These are phyloP conservation scores for Pangasius mekongensis DNA, from an alignment of 2,797 vertebrate species.

Conservation along the genomic window DNA sequence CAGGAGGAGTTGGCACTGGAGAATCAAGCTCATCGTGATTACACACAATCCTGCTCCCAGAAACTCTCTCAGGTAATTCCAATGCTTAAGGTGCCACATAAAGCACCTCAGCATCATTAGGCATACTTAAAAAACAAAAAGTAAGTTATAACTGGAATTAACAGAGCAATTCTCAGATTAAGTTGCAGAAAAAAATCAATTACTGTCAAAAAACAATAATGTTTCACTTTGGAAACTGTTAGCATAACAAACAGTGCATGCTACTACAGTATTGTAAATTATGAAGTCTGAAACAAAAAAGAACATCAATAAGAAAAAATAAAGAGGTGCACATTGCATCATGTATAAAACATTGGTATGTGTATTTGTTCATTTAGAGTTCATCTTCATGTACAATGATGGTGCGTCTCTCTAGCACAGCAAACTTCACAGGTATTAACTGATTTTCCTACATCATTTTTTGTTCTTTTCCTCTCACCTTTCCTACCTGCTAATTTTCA, in stretches of 20 bases:
- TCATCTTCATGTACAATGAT: background rate
- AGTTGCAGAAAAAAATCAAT: background rate
- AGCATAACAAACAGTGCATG: background rate
- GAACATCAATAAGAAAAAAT: background rate
- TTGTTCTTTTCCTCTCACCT: background rate
- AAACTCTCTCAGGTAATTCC: constrained; percentile 79
- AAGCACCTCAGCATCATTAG: background rate
- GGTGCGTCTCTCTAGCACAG: background rate
- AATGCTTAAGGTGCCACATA: background rate
- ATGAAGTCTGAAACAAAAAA: background rate
- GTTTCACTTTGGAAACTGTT: background rate
- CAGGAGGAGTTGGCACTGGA: constrained; percentile 85
- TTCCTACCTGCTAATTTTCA: constrained; percentile 57
- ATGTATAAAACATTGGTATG: too few species aligned
- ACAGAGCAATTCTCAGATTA: background rate
- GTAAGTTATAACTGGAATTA: background rate
- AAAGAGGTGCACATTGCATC: background rate
- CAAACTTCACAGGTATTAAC: background rate
- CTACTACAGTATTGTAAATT: background rate
- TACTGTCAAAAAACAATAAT: background rate
- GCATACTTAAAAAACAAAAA: background rate
- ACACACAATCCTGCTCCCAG: constrained; percentile 79
- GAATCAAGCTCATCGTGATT: constrained; percentile 79
- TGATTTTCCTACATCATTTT: background rate
- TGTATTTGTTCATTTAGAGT: background rate